Evolutionary conservation across 1,140 invertebrate species (phyloP).

Genomic region (Chelonus insularis): DNA sequence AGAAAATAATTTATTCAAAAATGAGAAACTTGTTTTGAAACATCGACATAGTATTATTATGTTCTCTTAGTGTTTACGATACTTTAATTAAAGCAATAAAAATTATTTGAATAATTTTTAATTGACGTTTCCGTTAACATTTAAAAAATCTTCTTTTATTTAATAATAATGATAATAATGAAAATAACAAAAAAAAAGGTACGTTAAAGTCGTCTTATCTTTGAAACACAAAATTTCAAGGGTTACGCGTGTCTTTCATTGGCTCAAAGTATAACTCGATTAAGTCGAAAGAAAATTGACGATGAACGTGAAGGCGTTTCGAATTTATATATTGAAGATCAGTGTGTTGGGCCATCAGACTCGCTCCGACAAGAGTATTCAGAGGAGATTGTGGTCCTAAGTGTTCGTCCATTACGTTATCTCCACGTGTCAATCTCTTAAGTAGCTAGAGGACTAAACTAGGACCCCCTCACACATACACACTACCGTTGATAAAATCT

Average conservation of each 20-base stretch:
- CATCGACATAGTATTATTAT: no score
- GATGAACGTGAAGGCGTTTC: conserved; percentile 21
- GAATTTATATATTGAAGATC: conserved; percentile 37
- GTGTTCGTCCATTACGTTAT: conserved; percentile 49
- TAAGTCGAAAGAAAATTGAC: conserved; percentile 39
- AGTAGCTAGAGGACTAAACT: conserved; percentile 44
- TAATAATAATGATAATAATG: no score
- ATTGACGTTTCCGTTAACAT: no score
- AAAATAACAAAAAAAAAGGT: no score
- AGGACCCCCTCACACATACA: conserved; percentile 40
- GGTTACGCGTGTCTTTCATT: conserved; percentile 3
- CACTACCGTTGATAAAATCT: conserved; percentile 29
- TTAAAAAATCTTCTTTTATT: no score
- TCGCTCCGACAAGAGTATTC: conserved; percentile 17
- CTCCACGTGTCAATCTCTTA: conserved; percentile 51
- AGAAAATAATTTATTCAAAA: no score
- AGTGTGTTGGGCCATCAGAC: conserved; percentile 40
- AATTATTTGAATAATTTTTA: no score
- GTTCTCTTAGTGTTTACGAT: no score
- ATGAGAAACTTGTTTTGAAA: no score
- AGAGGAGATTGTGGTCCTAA: conserved; percentile 8
- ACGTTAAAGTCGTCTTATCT: no score
- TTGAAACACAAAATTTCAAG: not conserved
- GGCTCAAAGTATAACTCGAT: conserved; percentile 38
- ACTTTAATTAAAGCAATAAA: no score